These are phyloP conservation scores for Bufo bufo DNA, from an alignment of 2,113 vertebrate genomes.

Conservation along the genomic window DNA sequence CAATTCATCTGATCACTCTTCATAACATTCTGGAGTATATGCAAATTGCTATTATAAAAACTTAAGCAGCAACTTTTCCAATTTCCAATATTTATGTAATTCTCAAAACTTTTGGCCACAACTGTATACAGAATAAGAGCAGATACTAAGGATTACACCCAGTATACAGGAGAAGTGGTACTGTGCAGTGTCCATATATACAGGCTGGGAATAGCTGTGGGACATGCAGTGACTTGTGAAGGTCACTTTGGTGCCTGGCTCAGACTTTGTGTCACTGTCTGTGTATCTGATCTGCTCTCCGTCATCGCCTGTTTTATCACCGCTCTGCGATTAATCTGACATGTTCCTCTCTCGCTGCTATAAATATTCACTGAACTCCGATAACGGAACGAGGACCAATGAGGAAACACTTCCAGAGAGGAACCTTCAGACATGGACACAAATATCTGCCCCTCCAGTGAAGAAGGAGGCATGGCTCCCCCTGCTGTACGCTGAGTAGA, in stretches of 20 bases:
- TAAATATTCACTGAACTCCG: background rate
- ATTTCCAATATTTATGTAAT: too few species aligned
- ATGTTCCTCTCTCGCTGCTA: background rate
- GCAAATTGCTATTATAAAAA: too few species aligned
- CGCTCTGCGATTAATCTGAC: background rate
- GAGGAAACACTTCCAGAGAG: background rate
- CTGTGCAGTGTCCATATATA: background rate
- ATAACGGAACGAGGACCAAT: background rate
- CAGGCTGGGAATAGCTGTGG: background rate
- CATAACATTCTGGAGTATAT: too few species aligned
- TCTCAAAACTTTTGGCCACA: too few species aligned
- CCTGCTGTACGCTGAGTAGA: background rate
- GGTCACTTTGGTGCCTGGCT: background rate
- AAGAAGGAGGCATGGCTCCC: background rate
- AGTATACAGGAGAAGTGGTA: background rate
- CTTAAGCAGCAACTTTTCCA: too few species aligned
- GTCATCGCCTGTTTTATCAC: conserved; percentile 3
- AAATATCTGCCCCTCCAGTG: background rate
- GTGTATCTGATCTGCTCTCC: background rate
- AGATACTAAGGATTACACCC: background rate
- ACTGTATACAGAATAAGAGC: background rate
- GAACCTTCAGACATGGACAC: background rate
- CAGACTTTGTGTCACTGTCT: background rate
- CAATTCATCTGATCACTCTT: too few species aligned
- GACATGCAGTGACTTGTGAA: background rate